A percentile compares a stretch with the other conserved stretches of the same genome.
These are phyloP conservation scores for Meganola albula DNA, from an alignment of 2,888 invertebrate species.

Conservation along the genomic window DNA sequence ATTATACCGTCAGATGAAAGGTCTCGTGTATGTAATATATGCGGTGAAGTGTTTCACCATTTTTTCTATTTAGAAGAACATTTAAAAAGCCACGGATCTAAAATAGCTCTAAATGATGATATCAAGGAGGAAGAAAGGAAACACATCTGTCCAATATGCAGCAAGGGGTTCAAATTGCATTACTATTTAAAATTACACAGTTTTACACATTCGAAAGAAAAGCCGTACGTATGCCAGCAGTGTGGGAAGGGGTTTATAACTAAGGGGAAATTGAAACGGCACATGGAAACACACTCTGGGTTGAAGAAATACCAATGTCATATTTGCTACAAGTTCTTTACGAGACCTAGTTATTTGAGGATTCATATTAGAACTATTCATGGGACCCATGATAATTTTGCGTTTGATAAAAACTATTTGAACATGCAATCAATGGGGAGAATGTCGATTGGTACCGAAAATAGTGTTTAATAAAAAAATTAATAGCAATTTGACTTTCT, in stretches of 20 bases:
- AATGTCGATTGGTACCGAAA: slow-evolving; percentile 11
- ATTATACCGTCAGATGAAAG: slow-evolving; percentile 47
- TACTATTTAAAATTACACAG: slow-evolving; percentile 65
- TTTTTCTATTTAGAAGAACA: slow-evolving; percentile 68
- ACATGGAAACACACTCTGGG: slow-evolving; percentile 61
- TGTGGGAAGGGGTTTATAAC: slow-evolving; percentile 70
- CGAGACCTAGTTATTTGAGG: slow-evolving; percentile 57
- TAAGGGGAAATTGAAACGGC: slow-evolving; percentile 60
- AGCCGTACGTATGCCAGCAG: slow-evolving; percentile 65
- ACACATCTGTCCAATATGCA: slow-evolving; percentile 55
- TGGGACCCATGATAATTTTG: slow-evolving; percentile 60
- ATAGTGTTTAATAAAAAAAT: slow-evolving; percentile 6
- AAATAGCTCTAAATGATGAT: slow-evolving; percentile 50
- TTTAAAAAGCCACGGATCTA: slow-evolving; percentile 59
- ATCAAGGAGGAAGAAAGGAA: slow-evolving; percentile 51
- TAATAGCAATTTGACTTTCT: too few relatives aligned
- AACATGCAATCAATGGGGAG: not conserved
- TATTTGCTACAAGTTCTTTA: slow-evolving; percentile 68
- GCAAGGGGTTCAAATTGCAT: slow-evolving; percentile 62
- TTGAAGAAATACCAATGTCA: slow-evolving; percentile 68
- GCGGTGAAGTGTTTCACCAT: slow-evolving; percentile 65
- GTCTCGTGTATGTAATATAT: slow-evolving; percentile 64
- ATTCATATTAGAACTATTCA: slow-evolving; percentile 67
- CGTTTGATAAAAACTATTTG: slow-evolving; percentile 29
- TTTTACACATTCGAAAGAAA: slow-evolving; percentile 66